Evolutionary conservation across 1,140 invertebrate species (phyloP).

Genomic region (Euwallacea fornicatus): DNA sequence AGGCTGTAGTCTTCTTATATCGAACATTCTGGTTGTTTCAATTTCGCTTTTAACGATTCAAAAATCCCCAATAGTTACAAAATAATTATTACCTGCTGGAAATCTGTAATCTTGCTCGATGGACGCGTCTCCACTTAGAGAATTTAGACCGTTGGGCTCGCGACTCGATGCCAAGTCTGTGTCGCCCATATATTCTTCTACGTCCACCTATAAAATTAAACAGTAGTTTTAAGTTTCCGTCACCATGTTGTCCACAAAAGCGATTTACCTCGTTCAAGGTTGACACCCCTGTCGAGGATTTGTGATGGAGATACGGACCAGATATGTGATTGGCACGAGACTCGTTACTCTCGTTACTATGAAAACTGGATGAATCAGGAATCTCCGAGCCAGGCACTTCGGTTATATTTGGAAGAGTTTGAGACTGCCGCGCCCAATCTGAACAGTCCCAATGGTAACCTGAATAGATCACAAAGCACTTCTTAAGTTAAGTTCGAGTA

Average conservation of each 20-base stretch:
- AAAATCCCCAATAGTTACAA: slow-evolving; percentile 41
- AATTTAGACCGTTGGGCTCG: slow-evolving; percentile 61
- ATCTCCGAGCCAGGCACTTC: slow-evolving; percentile 90
- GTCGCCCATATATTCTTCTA: slow-evolving; percentile 70
- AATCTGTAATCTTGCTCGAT: slow-evolving; percentile 65
- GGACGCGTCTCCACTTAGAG: slow-evolving; percentile 64
- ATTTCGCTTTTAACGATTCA: background rate
- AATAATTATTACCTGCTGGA: slow-evolving; percentile 55
- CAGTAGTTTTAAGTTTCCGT: background rate
- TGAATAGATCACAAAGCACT: slow-evolving; percentile 37
- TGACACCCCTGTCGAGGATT: slow-evolving; percentile 60
- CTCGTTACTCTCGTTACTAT: slow-evolving; percentile 86
- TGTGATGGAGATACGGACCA: slow-evolving; percentile 55
- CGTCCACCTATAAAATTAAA: slow-evolving; percentile 32
- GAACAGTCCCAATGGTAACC: slow-evolving; percentile 97
- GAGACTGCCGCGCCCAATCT: slow-evolving; percentile 85
- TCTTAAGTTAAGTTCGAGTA: background rate
- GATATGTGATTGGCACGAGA: slow-evolving; percentile 60
- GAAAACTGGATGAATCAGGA: slow-evolving; percentile 84
- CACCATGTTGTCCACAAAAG: no score
- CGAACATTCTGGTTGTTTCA: no score
- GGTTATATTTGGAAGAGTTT: slow-evolving; percentile 87
- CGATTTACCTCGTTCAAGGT: slow-evolving; percentile 62
- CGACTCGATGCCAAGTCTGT: slow-evolving; percentile 56
- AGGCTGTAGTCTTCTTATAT: no score